Evolutionary conservation across 2,888 invertebrate species (phyloP), one percentile per base, ranked within the genome.

Genomic region (Lissocephala sabroskyi): DNA sequence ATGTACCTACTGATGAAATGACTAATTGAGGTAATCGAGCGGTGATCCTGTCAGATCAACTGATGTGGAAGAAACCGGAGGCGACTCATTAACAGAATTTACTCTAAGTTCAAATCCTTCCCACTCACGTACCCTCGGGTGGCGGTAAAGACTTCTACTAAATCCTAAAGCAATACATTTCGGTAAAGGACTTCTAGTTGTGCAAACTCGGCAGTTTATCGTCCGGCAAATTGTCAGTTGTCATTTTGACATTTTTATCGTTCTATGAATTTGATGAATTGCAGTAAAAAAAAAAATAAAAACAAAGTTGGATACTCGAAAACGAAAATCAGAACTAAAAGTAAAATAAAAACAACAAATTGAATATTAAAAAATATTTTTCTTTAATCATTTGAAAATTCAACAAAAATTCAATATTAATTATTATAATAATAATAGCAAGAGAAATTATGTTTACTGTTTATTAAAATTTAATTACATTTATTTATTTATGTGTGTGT

Each of bases 351-450:
- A 55, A 47, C 33, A 49, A 40, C 41, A 49, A 45, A 53, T 36
- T 39, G 41, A 73, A 79, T 66, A 68, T 66, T 66, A 68, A 79
- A 73, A 75, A 65, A 65, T 76, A 74, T 79, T 79, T 60, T n/a
- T 73, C 78, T 79, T 79, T 76, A 80, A 79, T 76, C 66, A 79
- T 80, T 76, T 80, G 78, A 82, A 82, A 82, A 81, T 78, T 80
- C 82, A 82, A 82, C 83, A 82, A 82, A 79, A 82, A 80, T 80
- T 71, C 60, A 77, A 73, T 68, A 71, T 68, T 75, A 63, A 68
- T 61, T 62, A 68, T 61, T 62, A 50, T 70, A 76, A 70, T 74
- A 60, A 62, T 61, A 54, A 63, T 78, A 79, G 66, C 71, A 64
- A 63, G 44, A 77, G 9, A 66, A 65, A 61, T 62, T 55, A 59